Conservation (phyloP, 2,113 vertebrate genomes). For the Terrapene triunguis region DNA sequence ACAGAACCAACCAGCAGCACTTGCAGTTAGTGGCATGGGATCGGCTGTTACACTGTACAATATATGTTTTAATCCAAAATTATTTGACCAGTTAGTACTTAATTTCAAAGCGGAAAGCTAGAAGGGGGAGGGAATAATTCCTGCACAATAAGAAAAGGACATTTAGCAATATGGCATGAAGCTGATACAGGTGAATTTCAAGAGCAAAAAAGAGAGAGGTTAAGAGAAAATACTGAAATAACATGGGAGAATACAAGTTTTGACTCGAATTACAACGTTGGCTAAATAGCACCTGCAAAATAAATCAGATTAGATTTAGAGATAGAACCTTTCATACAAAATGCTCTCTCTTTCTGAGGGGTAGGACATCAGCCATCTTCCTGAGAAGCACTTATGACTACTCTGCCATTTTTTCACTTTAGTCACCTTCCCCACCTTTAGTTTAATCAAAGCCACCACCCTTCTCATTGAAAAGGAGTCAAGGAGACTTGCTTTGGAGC, state of each 20-base stretch:
- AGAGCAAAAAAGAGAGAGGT: background rate
- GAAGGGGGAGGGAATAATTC: background rate
- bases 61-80: fast-evolving
- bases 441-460: background rate
- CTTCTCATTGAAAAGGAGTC: background rate
- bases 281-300: background rate
- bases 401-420: background rate
- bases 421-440: background rate
- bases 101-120: background rate
- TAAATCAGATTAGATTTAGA: background rate
- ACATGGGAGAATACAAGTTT: background rate
- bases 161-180: background rate
- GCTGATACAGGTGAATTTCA: background rate
- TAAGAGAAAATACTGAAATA: background rate
- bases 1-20: too few species aligned
- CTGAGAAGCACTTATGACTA: background rate
- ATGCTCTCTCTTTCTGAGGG: background rate
- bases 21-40: background rate
- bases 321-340: background rate
- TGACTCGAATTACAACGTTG: background rate
- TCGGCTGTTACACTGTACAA: background rate
- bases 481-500: background rate
- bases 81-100: background rate
- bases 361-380: background rate
- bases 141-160: fast-evolving